A percentile compares a stretch with the other conserved stretches of the same genome.
These are phyloP conservation scores for Lithophane ornitopus DNA, from an alignment of 2,888 invertebrate genomes.

Conservation along the genomic window DNA sequence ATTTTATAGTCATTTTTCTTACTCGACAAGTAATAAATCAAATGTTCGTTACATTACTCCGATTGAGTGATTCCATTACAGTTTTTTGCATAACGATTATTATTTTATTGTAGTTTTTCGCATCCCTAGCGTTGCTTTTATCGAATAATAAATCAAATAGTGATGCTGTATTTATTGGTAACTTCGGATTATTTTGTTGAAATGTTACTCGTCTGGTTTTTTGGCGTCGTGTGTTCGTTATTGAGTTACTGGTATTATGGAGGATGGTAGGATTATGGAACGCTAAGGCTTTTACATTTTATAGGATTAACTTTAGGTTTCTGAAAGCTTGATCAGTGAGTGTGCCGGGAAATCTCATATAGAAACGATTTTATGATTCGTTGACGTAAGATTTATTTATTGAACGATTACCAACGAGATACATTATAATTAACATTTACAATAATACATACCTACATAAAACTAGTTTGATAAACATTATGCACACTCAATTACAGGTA, in stretches of 20 bases:
- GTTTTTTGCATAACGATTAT: constrained; percentile 87
- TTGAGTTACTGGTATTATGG: constrained; percentile 2
- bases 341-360: neutral
- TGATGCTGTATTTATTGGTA: constrained; percentile 57
- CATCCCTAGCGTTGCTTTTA: constrained; percentile 64
- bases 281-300: constrained; percentile 17
- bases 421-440: too few relatives aligned
- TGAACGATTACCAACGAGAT: too few relatives aligned
- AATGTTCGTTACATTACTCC: constrained; percentile 87
- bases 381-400: neutral
- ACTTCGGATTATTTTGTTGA: constrained; percentile 36
- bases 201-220: constrained; percentile 31
- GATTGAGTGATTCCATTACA: constrained; percentile 89
- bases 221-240: constrained; percentile 13
- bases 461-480: too few relatives aligned
- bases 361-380: neutral
- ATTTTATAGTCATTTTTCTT: constrained; percentile 89
- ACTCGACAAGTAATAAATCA: constrained; percentile 87
- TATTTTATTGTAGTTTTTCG: constrained; percentile 68
- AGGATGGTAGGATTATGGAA: neutral
- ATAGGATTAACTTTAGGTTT: neutral
- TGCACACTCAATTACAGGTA: too few relatives aligned
- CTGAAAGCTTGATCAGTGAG: neutral
- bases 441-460: too few relatives aligned
- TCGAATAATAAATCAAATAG: constrained; percentile 66